Evolutionary conservation across 2,113 vertebrate species (phyloP), one percentile per base, ranked within the genome.

Genomic region (Dasyornis broadbenti): DNA sequence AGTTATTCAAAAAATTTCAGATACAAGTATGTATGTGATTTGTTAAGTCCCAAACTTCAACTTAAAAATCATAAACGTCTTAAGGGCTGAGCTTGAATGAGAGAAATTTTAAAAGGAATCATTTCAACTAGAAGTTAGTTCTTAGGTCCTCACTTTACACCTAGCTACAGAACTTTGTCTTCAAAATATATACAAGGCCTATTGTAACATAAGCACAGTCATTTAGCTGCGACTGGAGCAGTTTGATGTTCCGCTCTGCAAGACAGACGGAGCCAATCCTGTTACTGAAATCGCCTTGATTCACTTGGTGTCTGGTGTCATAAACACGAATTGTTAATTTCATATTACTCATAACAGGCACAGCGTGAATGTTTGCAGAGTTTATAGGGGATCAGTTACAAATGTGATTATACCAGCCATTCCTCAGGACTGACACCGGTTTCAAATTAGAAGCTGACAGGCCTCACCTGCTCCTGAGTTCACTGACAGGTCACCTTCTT

Each of bases 381-480:
- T 96, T 97, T 95, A 89, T 53, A 87, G 95, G 96, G 61, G 98
- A 97, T 98, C 97, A 92, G 97, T 97, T 97, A 97, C 98, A 97
- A 97, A 98, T 96, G 95, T 97, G 98, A 98, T 98, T 97, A 97
- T 93, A 89, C 87, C 92, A 95, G 94, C 93, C 98, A 96, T 98
- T 98, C 93, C 95, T 98, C 97, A 98, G 94, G 91, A 92, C 96
- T 98, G 98, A 98, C 97, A 98, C 95, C 86, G 92, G 94, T 97
- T 98, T 97, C 98, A 98, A 98, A 98, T 99, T 98, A 99, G 98
- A 98, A 98, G 96, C 97, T 97, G 98, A 98, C 98, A 96, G 95
- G 71, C 88, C 96, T 98, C 98, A 98, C 98, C 98, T 98, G 97
- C 95, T 97, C 96, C 97, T 95, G 96, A 97, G 98, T 98, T 99